Base-by-base conservation (phyloP, 2,888 invertebrate species). In the Polyploca ridens region DNA sequence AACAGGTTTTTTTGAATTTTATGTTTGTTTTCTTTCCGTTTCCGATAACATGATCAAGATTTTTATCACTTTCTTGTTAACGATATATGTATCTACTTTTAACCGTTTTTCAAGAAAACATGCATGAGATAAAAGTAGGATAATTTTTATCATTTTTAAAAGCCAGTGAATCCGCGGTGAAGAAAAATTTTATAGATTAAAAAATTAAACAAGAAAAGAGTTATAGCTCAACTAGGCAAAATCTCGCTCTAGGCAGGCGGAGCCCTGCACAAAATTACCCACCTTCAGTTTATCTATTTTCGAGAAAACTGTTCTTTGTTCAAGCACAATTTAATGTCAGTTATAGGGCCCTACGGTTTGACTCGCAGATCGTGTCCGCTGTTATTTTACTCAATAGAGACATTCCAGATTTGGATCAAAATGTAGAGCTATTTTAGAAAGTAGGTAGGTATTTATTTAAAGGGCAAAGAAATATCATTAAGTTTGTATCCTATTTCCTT, bases 301-400 rank as follows among this genome's bases (percentile, higher is more conserved):
- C 70, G 16, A 72, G 69, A 78, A 66, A 72, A 74, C 74, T 66
- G 77, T 78, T 68, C 69, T 76, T 73, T 71, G 70, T 66, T 70
- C 54, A 54, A 54, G 66, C 66, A 64, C 70, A 69, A 67, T 69
- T 73, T 72, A 71, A 74, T 73, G 64, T 61, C 68, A 74, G 54
- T 19, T 54, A 19, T 54, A 54, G 19, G 54, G 54, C 54, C 71
- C 69, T 75, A 71, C 69, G 73, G 76, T 77, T 72, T 72, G 66
- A 57, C 70, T 73, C 71, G 70, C 73, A 63, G 74, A 71, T 75
- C 66, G 66, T 66, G 65, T 62, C 64, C 63, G 68, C 72, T 76
- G 71, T 77, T 75, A 81, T 85, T 81, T 76, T 68, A 67, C 70
- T 63, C 75, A 81, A 85, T 86, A 84, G 77, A 85, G 85, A 78